These are phyloP conservation scores for Polyodon spathula DNA, from an alignment of 2,113 vertebrate species.

Conservation along the genomic window DNA sequence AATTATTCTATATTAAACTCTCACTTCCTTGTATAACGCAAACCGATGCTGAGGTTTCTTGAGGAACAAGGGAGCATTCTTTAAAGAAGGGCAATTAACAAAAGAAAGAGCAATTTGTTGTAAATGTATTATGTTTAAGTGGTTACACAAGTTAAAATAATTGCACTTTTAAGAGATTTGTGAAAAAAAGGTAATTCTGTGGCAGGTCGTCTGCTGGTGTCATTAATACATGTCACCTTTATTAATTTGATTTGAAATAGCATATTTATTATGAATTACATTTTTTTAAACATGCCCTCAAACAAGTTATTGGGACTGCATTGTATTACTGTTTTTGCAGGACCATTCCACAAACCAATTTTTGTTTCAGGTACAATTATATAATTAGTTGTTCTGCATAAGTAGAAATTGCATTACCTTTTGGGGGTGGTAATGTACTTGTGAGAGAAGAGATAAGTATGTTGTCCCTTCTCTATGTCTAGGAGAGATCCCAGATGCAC, in stretches of 20 bases:
- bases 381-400: too few species aligned
- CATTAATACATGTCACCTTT: slow-evolving; percentile 15
- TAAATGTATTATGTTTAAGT: slow-evolving; percentile 43
- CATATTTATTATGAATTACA: too few species aligned
- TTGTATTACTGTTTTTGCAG: too few species aligned
- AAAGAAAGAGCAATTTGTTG: slow-evolving; percentile 23
- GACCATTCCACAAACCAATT: too few species aligned
- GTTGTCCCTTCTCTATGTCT: too few species aligned
- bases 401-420: too few species aligned
- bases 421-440: too few species aligned
- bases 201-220: slow-evolving; percentile 14
- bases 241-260: neutral
- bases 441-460: too few species aligned
- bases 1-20: slow-evolving; percentile 46
- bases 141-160: slow-evolving; percentile 35
- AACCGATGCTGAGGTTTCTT: slow-evolving; percentile 40
- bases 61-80: slow-evolving; percentile 58
- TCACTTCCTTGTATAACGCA: slow-evolving; percentile 42
- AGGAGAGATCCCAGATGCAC: too few species aligned
- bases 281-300: too few species aligned
- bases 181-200: slow-evolving; percentile 39
- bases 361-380: too few species aligned
- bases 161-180: slow-evolving; percentile 25
- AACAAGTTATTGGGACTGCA: too few species aligned
- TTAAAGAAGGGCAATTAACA: slow-evolving; percentile 29